Evolutionary conservation across 1,140 invertebrate genomes (phyloP).

Genomic region (Drosophila leontia): DNA sequence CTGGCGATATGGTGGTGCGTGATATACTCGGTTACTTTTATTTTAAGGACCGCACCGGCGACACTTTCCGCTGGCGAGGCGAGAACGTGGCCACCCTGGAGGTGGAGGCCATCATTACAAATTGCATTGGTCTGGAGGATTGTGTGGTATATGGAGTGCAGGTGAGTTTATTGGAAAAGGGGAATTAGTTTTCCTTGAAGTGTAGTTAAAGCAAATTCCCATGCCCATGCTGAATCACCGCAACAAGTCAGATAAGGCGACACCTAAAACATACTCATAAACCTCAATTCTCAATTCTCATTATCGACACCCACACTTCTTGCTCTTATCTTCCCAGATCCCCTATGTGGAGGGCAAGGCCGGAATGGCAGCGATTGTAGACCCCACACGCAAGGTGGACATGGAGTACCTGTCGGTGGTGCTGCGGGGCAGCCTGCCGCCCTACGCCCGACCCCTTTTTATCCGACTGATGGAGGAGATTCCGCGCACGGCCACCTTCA

Average conservation of each 20-base stretch:
- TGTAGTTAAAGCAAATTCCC: conserved; percentile 1
- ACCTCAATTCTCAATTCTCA: conserved; percentile 9
- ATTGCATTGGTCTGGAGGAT: conserved; percentile 90
- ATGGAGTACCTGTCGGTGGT: conserved; percentile 87
- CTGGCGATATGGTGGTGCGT: conserved; percentile 96
- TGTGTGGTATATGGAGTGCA: conserved; percentile 94
- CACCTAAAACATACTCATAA: conserved; percentile 18
- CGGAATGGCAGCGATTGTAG: conserved; percentile 97
- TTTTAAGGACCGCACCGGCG: conserved; percentile 97
- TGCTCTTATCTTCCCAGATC: conserved; percentile 86
- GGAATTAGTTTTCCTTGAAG: not conserved
- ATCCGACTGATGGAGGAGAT: conserved; percentile 92
- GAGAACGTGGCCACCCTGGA: conserved; percentile 99
- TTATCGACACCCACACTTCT: conserved; percentile 2
- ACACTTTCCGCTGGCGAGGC: conserved; percentile 97
- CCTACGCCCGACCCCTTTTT: conserved; percentile 95
- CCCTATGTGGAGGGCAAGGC: conserved; percentile 95
- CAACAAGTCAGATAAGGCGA: conserved; percentile 13
- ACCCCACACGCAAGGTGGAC: conserved; percentile 89
- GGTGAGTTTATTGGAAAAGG: conserved; percentile 87
- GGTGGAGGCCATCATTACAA: conserved; percentile 96
- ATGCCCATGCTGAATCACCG: conserved; percentile 18
- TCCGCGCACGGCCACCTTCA: conserved; percentile 96
- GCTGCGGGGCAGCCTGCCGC: conserved; percentile 90
- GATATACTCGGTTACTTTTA: conserved; percentile 97